A percentile compares a stretch with the other conserved stretches of the same genome.
phyloP scores from a whole-genome alignment of 2,888 invertebrate genomes.

The Drosophila imparisetae region DNA sequence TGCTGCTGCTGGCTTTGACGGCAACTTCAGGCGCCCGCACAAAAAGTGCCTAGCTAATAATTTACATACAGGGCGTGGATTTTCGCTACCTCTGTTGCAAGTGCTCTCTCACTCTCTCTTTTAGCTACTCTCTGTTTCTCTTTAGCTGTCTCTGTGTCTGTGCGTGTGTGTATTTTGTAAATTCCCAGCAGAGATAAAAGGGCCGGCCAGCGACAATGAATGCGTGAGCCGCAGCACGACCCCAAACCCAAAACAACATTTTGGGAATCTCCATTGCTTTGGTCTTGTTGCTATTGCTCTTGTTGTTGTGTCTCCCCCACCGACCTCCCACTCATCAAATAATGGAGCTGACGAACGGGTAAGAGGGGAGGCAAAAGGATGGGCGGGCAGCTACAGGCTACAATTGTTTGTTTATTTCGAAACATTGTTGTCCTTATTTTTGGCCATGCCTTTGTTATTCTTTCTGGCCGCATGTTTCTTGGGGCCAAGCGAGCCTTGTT shows the following conservation, averaged over 20 bases:
- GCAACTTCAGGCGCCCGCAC: constrained; percentile 71
- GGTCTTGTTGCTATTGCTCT: constrained; percentile 35
- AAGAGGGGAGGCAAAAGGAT: not conserved
- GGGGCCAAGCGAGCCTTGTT: constrained; percentile 54
- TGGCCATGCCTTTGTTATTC: constrained; percentile 70
- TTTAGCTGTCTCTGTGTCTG: constrained; percentile 12
- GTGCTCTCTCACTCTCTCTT: constrained; percentile 14
- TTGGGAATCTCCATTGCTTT: constrained; percentile 40
- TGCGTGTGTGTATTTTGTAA: constrained; percentile 30
- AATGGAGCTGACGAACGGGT: not conserved
- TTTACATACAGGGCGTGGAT: constrained; percentile 82
- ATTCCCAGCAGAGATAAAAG: constrained; percentile 61
- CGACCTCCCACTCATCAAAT: not conserved
- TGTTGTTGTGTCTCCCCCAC: constrained; percentile 6
- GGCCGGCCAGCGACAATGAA: constrained; percentile 63
- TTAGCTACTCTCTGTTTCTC: constrained; percentile 5
- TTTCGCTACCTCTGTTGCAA: constrained; percentile 63
- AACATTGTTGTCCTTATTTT: constrained; percentile 79
- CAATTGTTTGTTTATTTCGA: constrained; percentile 80
- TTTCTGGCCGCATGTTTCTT: constrained; percentile 61
- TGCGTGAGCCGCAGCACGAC: constrained; percentile 42
- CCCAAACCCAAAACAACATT: constrained; percentile 37
- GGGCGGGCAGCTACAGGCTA: constrained; percentile 50
- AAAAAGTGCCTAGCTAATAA: constrained; percentile 81
- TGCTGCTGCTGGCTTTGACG: constrained; percentile 54